These are phyloP conservation scores for Myiothlypis coronata DNA, from an alignment of 2,797 vertebrate species.

Conservation along the genomic window DNA sequence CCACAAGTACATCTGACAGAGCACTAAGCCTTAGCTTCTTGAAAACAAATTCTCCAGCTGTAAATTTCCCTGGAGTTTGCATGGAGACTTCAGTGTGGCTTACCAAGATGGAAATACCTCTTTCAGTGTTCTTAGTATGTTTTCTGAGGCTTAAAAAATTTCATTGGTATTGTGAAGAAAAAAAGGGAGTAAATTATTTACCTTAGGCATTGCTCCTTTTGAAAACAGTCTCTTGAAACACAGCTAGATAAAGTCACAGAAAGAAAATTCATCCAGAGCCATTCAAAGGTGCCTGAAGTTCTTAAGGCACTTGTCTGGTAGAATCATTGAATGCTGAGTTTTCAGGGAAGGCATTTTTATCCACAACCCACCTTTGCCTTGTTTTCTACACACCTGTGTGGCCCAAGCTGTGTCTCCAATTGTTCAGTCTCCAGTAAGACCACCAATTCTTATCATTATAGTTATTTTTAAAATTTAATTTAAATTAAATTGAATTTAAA, in stretches of 20 bases:
- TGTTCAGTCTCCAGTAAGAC: background rate
- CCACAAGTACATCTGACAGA: background rate
- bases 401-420: background rate
- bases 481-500: background rate
- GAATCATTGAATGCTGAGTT: background rate
- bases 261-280: background rate
- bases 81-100: background rate
- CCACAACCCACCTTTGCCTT: background rate
- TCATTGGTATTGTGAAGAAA: background rate
- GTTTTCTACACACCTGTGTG: background rate
- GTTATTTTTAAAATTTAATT: background rate
- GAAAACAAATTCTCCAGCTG: background rate
- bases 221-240: background rate
- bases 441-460: background rate
- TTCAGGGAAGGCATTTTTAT: background rate
- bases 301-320: background rate
- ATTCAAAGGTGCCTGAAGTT: background rate
- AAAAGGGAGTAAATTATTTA: background rate
- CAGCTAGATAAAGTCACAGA: background rate
- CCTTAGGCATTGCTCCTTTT: background rate
- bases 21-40: background rate
- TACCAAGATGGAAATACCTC: background rate
- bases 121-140: background rate
- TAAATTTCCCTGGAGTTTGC: background rate
- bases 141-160: background rate